Evolutionary conservation across 2,888 invertebrate species (phyloP), one percentile per base, ranked within the genome.

Genomic region (Iphiclides podalirius): DNA sequence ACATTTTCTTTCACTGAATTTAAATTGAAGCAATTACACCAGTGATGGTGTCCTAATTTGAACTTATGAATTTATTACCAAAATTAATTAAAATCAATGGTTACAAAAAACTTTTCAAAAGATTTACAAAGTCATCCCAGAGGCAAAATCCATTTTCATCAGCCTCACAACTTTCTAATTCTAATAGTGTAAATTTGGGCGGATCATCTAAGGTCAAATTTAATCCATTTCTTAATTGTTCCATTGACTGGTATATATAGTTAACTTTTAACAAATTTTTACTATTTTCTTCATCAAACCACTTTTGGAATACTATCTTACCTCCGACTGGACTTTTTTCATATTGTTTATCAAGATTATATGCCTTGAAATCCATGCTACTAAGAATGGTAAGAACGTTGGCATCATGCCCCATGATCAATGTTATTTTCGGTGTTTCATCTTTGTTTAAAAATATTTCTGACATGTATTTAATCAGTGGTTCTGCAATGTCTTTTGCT

Each of bases 391-490:
- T 81, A 33, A 76, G 79, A 2, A 86, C 64, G 52, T 87, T 88
- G 1, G 82, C 78, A 61, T 86, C 86, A 52, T 88, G 87, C 0
- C 84, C 87, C 79, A 85, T 82, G 0, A 88, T 52, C 8, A 86
- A 56, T 0, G 65, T 59, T 0, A 82, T 63, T 63, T 73, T 82
- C 1, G 73, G 64, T 0, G 40, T 26, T 7, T 59, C 40, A 11
- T 54, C 39, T 11, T 58, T 40, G 16, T 69, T 63, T 1, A 75
- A 42, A 40, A 85, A 71, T 9, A 77, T 60, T 1, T 69, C 57
- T 1, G 59, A 60, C 42, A 88, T 70, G 53, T 71, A 81, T 34
- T 65, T 62, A 1, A 85, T 26, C 14, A 88, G 55, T 0, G 83
- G 83, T 17, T 56, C 42, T 0, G 85, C 70, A 15, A 86, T 60